These are phyloP conservation scores for Schizothorax lantsangensis DNA, from an alignment of 2,797 vertebrate genomes.

Conservation along the genomic window DNA sequence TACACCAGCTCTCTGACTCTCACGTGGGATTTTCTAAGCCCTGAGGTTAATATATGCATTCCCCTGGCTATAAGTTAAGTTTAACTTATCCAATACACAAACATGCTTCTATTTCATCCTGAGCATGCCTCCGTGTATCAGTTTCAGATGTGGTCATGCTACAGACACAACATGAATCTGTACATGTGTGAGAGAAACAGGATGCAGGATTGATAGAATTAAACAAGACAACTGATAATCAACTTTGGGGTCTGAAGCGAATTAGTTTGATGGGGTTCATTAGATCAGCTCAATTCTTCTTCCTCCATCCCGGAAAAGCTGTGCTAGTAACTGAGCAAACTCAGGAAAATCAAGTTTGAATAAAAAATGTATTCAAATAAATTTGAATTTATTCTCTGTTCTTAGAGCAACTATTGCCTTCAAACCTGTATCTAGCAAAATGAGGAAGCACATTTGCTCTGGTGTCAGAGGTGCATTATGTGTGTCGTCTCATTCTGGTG, in stretches of 20 bases:
- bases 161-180: background rate
- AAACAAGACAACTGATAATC: slow-evolving; percentile 29
- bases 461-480: background rate
- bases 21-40: slow-evolving; percentile 61
- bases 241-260: background rate
- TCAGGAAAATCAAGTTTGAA: background rate
- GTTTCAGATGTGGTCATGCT: slow-evolving; percentile 43
- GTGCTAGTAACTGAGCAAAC: background rate
- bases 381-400: too few species aligned
- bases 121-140: slow-evolving; percentile 49
- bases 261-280: background rate
- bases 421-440: background rate
- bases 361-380: too few species aligned
- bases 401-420: background rate
- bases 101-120: slow-evolving; percentile 40
- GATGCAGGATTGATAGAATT: slow-evolving; percentile 11
- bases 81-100: background rate
- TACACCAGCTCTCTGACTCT: slow-evolving; percentile 59
- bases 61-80: background rate
- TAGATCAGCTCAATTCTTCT: background rate
- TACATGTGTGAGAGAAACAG: background rate
- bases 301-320: background rate
- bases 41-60: slow-evolving; percentile 55
- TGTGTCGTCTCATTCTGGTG: background rate
- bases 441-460: background rate